A percentile compares a stretch with the other conserved stretches of the same genome.
Conservation (phyloP, 2,113 vertebrate genomes). For the Phaetusa simplex region DNA sequence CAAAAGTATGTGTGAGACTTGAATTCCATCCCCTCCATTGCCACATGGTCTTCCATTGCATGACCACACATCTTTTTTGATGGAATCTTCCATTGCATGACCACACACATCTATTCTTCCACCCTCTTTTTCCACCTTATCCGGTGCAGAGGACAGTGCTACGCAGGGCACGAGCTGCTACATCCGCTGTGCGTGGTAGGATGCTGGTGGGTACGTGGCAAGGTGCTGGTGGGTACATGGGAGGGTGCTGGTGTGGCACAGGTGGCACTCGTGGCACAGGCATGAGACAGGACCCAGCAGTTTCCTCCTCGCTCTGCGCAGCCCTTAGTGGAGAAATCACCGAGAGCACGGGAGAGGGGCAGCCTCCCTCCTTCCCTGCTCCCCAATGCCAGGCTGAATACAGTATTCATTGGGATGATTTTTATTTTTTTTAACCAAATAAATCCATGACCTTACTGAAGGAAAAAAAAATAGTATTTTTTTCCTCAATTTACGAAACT, state of each 20-base stretch:
- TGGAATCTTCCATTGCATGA: not conserved
- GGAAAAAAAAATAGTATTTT: not conserved
- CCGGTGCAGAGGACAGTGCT: accelerated
- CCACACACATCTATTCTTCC: not conserved
- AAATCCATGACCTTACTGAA: not conserved
- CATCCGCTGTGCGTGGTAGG: accelerated
- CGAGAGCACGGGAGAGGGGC: accelerated
- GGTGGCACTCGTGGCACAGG: not conserved
- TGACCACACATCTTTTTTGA: not conserved
- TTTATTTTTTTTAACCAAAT: not conserved
- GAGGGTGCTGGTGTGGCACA: not conserved
- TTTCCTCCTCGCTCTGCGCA: not conserved
- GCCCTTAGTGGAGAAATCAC: accelerated
- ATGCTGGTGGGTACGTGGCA: not conserved
- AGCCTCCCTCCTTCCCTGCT: not conserved
- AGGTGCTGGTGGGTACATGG: not conserved
- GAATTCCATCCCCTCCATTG: not conserved
- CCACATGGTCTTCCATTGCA: not conserved
- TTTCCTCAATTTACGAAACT: not conserved
- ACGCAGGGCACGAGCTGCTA: not conserved
- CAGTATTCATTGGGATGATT: not conserved
- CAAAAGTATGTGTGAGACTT: accelerated
- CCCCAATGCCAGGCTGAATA: not conserved
- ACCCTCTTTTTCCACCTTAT: not conserved
- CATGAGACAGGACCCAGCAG: not conserved